A percentile compares a stretch with the other conserved stretches of the same genome.
Evolutionary conservation across 2,888 invertebrate genomes (phyloP).

Genomic region (Willowsia nigromaculata): DNA sequence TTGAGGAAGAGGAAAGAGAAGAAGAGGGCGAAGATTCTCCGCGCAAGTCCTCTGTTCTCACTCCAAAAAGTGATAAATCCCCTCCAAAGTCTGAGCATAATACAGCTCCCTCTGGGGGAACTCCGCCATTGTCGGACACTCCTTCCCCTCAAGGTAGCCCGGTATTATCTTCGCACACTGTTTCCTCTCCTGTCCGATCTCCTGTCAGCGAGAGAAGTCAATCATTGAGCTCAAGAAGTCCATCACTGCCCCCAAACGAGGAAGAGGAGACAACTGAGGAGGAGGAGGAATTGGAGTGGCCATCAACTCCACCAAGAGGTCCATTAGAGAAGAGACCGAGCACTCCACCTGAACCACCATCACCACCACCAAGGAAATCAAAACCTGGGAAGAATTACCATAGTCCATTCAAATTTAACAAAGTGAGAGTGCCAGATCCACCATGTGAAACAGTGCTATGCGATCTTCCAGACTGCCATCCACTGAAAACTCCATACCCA

Average conservation of each 20-base stretch:
- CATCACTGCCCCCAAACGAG: background rate
- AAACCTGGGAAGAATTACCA: slow-evolving; percentile 26
- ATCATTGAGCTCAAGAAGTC: background rate
- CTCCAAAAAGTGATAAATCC: too few relatives aligned
- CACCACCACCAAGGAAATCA: background rate
- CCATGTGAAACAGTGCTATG: background rate
- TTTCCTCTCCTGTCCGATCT: too few relatives aligned
- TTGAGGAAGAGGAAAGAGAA: background rate
- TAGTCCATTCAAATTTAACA: slow-evolving; percentile 42
- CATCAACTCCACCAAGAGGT: slow-evolving; percentile 18
- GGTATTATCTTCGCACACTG: background rate
- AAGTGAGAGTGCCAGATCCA: background rate
- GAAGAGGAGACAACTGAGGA: slow-evolving; percentile 15
- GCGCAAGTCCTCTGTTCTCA: background rate
- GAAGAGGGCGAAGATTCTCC: background rate
- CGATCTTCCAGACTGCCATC: slow-evolving; percentile 50
- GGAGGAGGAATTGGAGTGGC: slow-evolving; percentile 50
- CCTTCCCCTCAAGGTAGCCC: slow-evolving; percentile 17
- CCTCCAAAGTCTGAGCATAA: background rate
- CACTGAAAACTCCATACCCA: slow-evolving; percentile 56
- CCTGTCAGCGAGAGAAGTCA: background rate
- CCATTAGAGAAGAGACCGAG: slow-evolving; percentile 32
- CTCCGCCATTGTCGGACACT: background rate
- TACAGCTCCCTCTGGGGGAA: background rate
- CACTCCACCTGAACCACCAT: background rate